Evolutionary conservation across 1,140 invertebrate genomes (phyloP), one percentile per base, ranked within the genome.

Genomic region (Melipona quadrifasciata): DNA sequence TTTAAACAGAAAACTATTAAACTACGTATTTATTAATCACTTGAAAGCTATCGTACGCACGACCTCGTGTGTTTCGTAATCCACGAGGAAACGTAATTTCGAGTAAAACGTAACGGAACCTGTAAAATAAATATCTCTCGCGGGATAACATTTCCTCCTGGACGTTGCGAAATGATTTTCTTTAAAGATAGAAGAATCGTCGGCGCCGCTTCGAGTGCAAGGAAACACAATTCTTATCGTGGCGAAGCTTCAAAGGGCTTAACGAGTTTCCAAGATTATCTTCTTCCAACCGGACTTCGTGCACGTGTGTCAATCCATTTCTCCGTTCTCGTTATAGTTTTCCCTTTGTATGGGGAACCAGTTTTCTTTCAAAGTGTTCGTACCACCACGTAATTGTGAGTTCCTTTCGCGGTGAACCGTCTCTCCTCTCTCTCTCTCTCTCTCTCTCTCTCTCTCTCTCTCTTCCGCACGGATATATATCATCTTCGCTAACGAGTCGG

Each of bases 201-300:
- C 19, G 31, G 47, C 47, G 57, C 16, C 19, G 12, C n/a, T 58
- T 21, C 11, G 21, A 47, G 34, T 6, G 34, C 34, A 47, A 71
- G 53, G 53, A 27, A 65, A 51, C 57, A 24, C 47, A 74, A 55
- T 67, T 75, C 61, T 75, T 75, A 55, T 34, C 55, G 16, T 64
- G 21, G 12, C 17, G 19, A 53, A 10, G n/a, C 39, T 73, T 75
- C 65, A 82, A 82, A 85, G 79, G 64, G 34, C 39, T 76, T 82
- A 82, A 85, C 84, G 80, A 85, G 84, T 80, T 85, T 76, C 53
- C 61, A 85, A 85, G 72, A 85, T 85, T 82, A 80, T 82, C 79
- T 68, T 53, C 72, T 75, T 64, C 51, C 70, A 51, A n/a, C 58
- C 47, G 27, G 55, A 47, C 47, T 27, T 12, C 0, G 68, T 51